phyloP scores from a whole-genome alignment of 92 coral and sea anemone species.

The Zoanthus sansibaricus region DNA sequence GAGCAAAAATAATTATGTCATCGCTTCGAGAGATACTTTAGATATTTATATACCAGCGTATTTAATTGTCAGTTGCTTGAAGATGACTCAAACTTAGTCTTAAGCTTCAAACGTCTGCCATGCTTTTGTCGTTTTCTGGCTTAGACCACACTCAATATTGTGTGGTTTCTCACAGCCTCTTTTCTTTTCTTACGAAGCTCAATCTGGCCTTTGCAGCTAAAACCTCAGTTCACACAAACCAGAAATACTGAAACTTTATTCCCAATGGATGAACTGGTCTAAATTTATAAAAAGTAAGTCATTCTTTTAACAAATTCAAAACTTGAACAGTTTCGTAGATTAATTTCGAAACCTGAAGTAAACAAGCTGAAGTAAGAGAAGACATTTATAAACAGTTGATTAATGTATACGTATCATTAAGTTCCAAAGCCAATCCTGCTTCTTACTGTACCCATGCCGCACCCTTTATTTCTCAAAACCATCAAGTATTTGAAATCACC shows the following conservation, averaged over 20 bases:
- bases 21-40: not conserved
- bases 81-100: not conserved
- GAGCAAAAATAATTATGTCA: conserved; percentile 3
- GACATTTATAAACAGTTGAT: too few species aligned
- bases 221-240: not conserved
- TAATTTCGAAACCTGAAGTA: too few species aligned
- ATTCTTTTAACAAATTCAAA: too few species aligned
- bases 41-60: not conserved
- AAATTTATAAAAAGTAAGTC: too few species aligned
- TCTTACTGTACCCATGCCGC: too few species aligned
- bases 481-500: too few species aligned
- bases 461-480: too few species aligned
- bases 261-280: too few species aligned
- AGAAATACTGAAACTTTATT: not conserved
- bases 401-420: too few species aligned
- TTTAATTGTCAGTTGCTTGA: not conserved
- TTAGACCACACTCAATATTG: conserved; percentile 1
- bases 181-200: not conserved
- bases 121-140: conserved; percentile 2
- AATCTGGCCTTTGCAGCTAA: not conserved
- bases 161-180: not conserved
- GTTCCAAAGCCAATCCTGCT: too few species aligned
- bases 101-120: not conserved
- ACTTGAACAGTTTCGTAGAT: too few species aligned
- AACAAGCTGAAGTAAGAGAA: too few species aligned